Conservation (phyloP, 1,140 invertebrate genomes). For the Hirudo medicinalis region DNA sequence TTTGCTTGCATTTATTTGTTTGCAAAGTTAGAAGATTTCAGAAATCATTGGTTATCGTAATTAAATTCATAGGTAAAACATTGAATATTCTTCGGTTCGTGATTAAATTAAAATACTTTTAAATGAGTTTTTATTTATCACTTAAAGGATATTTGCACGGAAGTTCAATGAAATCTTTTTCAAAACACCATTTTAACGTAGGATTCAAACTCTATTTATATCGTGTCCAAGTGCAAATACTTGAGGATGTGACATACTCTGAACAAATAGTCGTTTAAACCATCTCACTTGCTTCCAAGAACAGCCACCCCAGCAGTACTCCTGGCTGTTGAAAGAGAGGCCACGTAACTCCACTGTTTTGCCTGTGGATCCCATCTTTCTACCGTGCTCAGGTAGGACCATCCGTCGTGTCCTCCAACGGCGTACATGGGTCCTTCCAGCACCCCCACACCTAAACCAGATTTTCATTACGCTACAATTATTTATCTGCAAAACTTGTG, state of each 20-base stretch:
- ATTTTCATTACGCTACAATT: background rate
- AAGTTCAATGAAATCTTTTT: no score
- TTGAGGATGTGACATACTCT: no score
- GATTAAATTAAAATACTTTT: no score
- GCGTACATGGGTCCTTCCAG: constrained; percentile 77
- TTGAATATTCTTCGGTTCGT: no score
- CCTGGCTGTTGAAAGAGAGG: constrained; percentile 68
- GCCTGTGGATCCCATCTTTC: constrained; percentile 78
- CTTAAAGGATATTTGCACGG: no score
- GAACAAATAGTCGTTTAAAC: no score
- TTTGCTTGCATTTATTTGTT: no score
- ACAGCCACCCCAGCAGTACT: constrained; percentile 78
- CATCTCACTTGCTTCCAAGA: constrained; percentile 56
- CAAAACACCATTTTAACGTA: no score
- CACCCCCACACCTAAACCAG: constrained; percentile 60
- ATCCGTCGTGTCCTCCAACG: constrained; percentile 83
- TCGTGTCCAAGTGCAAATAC: no score
- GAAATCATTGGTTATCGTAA: background rate
- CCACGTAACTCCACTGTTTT: constrained; percentile 70
- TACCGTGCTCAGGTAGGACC: constrained; percentile 83
- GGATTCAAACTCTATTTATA: no score
- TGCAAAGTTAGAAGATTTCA: background rate
- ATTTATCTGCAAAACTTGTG: background rate
- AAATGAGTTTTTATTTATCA: no score
- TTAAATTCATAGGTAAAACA: background rate